Evolutionary conservation across 2,113 vertebrate genomes (phyloP).

Genomic region (Cygnus buccinator): DNA sequence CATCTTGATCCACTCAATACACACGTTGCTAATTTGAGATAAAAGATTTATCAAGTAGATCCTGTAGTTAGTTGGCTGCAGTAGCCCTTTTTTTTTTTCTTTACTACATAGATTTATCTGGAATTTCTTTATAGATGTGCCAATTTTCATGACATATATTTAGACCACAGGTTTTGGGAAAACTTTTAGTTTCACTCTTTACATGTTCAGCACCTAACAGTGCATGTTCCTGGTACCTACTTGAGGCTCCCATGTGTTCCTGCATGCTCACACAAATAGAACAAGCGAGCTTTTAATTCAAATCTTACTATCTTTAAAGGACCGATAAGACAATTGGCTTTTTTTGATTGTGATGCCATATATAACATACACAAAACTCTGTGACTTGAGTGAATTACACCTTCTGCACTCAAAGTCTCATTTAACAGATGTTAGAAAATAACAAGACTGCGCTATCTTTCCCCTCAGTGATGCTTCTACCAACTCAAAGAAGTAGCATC

Average conservation of each 20-base stretch:
- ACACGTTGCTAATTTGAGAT: constrained; percentile 43
- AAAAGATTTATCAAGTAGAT: constrained; percentile 46
- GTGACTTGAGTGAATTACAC: background rate
- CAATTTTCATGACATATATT: constrained; percentile 22
- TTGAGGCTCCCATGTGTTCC: background rate
- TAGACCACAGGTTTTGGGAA: background rate
- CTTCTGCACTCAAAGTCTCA: background rate
- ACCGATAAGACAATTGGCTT: constrained; percentile 24
- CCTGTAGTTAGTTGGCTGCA: background rate
- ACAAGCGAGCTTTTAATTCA: constrained; percentile 44
- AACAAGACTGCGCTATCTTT: background rate
- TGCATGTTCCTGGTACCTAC: background rate
- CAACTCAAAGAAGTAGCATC: background rate
- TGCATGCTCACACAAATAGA: background rate
- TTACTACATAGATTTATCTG: constrained; percentile 43
- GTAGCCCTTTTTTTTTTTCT: background rate
- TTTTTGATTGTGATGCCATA: background rate
- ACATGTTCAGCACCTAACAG: background rate
- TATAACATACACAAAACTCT: background rate
- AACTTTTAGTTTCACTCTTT: constrained; percentile 17
- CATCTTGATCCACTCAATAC: constrained; percentile 69
- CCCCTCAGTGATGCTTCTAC: background rate
- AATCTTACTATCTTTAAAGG: background rate
- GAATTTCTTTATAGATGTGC: constrained; percentile 55
- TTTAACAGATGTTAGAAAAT: background rate